Evolutionary conservation across 2,797 vertebrate genomes (phyloP).

Genomic region (Arrhamphus sclerolepis): DNA sequence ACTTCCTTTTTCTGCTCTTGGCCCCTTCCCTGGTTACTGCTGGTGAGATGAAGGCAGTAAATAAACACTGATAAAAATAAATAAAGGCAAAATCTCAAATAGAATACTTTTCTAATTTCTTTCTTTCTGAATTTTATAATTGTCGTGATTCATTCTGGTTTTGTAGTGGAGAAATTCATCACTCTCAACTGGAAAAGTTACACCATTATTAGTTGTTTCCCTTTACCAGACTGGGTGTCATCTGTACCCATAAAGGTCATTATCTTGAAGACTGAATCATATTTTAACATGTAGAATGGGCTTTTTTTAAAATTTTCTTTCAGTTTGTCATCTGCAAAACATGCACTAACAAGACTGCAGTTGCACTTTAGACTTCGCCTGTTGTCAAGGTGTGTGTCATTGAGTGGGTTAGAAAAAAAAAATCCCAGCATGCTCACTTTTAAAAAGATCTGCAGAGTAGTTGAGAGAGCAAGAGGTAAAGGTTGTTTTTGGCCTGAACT

Average conservation of each 20-base stretch:
- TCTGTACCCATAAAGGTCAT: conserved; percentile 33
- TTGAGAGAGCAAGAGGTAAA: conserved; percentile 56
- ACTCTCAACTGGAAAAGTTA: conserved; percentile 11
- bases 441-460: conserved; percentile 41
- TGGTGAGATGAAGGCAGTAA: conserved; percentile 7
- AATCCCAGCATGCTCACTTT: conserved; percentile 18
- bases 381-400: too few species aligned
- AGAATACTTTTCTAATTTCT: not conserved
- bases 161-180: conserved; percentile 19
- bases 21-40: conserved; percentile 13
- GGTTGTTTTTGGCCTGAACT: conserved; percentile 66
- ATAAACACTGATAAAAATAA: not conserved
- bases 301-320: too few species aligned
- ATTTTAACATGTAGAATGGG: not conserved
- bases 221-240: conserved; percentile 20
- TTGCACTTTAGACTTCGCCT: too few species aligned
- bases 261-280: not conserved
- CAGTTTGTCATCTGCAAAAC: too few species aligned
- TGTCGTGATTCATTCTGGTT: conserved; percentile 17
- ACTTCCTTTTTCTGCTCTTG: conserved; percentile 37
- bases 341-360: too few species aligned
- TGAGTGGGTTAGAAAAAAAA: too few species aligned
- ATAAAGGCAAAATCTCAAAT: not conserved
- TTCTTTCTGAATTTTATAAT: not conserved
- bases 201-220: conserved; percentile 27